phyloP scores from a whole-genome alignment of 2,113 vertebrate genomes.

The Ptilorrhoa leucosticta region DNA sequence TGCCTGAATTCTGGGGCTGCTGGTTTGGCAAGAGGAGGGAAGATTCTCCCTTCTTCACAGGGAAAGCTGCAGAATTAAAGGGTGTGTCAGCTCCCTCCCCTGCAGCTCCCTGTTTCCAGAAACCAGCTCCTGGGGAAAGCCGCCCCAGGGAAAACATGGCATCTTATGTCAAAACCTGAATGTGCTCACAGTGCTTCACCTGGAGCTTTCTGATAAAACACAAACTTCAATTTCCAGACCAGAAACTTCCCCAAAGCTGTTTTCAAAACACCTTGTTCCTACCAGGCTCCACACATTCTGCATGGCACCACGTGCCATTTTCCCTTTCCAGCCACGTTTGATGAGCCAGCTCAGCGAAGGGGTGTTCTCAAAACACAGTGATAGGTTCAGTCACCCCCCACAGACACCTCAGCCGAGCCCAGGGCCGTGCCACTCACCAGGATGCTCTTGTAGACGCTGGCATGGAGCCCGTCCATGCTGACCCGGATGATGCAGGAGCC shows the following conservation, averaged over 20 bases:
- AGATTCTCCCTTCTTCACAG: background rate
- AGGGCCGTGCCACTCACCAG: conserved; percentile 70
- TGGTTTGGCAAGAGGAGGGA: background rate
- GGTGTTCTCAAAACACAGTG: background rate
- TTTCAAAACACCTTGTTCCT: background rate
- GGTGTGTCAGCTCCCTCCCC: background rate
- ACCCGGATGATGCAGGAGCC: conserved; percentile 87
- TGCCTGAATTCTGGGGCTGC: background rate
- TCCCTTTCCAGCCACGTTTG: background rate
- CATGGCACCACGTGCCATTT: background rate
- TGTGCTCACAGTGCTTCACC: background rate
- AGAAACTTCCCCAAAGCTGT: background rate
- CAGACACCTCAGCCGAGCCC: fast-evolving
- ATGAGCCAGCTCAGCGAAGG: background rate
- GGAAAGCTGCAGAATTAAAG: background rate
- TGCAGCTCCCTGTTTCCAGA: background rate
- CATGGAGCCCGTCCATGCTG: conserved; percentile 82
- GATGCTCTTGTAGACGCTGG: conserved; percentile 95
- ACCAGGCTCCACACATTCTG: background rate
- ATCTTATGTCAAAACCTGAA: background rate
- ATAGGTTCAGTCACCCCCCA: fast-evolving
- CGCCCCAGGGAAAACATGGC: background rate
- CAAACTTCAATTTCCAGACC: background rate
- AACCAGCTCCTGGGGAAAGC: background rate
- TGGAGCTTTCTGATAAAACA: background rate